Conservation (phyloP, 2,888 invertebrate genomes). For the Rotaria macrura region DNA sequence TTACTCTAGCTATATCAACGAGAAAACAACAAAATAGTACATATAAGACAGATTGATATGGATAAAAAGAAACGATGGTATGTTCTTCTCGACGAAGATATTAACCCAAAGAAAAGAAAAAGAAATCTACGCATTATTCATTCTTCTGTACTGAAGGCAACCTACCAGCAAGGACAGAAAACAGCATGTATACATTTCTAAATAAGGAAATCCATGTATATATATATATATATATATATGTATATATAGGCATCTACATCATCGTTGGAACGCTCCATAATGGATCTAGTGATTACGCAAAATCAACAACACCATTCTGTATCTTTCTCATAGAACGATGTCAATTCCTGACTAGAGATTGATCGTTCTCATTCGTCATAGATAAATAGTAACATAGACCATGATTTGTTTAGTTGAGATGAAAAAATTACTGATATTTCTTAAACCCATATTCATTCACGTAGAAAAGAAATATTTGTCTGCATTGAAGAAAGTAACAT, state of each 20-base stretch:
- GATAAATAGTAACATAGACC: not conserved
- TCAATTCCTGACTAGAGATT: not conserved
- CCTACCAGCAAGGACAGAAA: not conserved
- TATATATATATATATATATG: not conserved
- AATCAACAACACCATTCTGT: not conserved
- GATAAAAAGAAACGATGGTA: not conserved
- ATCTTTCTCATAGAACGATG: not conserved
- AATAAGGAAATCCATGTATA: not conserved
- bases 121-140: not conserved
- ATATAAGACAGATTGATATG: not conserved
- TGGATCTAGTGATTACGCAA: not conserved
- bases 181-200: not conserved
- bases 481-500: not conserved
- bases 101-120: not conserved
- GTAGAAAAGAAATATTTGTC: not conserved
- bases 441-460: not conserved
- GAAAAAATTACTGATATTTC: not conserved
- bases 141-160: not conserved
- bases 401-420: not conserved
- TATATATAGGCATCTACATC: not conserved
- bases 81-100: not conserved
- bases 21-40: not conserved
- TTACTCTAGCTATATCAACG: not conserved
- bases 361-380: not conserved
- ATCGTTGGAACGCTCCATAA: not conserved